phyloP scores from a whole-genome alignment of 2,113 vertebrate genomes.

The Pica pica region DNA sequence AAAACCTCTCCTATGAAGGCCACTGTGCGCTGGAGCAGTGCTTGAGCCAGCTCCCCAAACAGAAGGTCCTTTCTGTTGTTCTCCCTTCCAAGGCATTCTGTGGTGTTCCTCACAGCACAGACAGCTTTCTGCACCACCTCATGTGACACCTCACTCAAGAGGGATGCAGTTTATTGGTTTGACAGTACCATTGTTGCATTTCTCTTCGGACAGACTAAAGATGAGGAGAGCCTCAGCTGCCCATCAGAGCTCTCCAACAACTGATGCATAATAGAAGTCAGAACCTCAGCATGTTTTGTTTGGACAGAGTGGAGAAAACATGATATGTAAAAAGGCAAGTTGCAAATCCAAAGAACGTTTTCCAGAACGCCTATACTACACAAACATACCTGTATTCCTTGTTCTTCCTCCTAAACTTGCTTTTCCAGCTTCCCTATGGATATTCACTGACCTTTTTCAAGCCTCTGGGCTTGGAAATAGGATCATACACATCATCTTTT shows the following conservation, averaged over 20 bases:
- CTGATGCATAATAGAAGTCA: neutral
- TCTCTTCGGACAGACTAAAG: neutral
- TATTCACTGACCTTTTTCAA: neutral
- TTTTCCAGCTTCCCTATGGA: neutral
- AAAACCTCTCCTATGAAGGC: constrained; percentile 63
- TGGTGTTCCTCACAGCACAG: constrained; percentile 64
- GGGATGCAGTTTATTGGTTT: neutral
- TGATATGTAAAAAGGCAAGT: fast-evolving
- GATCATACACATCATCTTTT: neutral
- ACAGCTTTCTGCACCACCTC: constrained; percentile 32
- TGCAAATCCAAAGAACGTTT: neutral
- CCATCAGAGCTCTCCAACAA: neutral
- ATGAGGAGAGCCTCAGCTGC: neutral
- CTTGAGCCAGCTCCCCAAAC: constrained; percentile 59
- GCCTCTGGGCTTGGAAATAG: neutral
- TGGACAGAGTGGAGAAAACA: neutral
- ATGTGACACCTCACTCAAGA: neutral
- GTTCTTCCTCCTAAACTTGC: neutral
- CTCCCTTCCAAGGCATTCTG: constrained; percentile 35
- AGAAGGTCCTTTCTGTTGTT: constrained; percentile 55
- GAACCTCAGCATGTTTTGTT: neutral
- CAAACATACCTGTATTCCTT: neutral
- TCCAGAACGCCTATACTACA: neutral
- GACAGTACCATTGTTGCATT: neutral
- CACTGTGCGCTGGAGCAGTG: constrained; percentile 38